A percentile compares a stretch with the other conserved stretches of the same genome.
Conservation (phyloP, 2,113 vertebrate genomes). For the Hystrix cristata region DNA sequence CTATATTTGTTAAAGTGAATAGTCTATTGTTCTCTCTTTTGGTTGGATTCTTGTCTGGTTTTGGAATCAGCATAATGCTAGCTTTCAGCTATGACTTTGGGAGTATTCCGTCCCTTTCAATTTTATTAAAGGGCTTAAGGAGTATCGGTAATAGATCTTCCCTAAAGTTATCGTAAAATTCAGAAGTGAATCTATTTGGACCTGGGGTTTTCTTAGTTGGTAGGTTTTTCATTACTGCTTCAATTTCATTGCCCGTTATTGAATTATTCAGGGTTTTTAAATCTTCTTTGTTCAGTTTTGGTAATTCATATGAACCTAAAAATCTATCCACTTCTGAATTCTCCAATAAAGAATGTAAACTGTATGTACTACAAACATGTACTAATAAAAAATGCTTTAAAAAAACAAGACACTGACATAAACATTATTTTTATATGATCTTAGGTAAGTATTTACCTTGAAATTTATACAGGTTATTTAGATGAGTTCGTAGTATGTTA, state of each 20-base stretch:
- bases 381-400: not conserved
- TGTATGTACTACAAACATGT: not conserved
- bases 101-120: not conserved
- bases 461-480: slow-evolving; percentile 9
- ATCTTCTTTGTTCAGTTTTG: not conserved
- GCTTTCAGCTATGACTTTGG: not conserved
- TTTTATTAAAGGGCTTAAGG: not conserved
- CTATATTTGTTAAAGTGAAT: not conserved
- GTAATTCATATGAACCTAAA: not conserved
- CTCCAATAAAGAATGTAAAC: not conserved
- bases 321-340: not conserved
- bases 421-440: slow-evolving; percentile 29
- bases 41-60: not conserved
- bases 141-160: not conserved
- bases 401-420: not conserved
- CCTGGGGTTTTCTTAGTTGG: not conserved
- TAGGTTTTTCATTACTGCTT: not conserved
- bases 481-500: not conserved
- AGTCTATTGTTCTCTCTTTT: not conserved
- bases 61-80: not conserved
- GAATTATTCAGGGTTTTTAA: not conserved
- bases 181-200: not conserved
- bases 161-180: not conserved
- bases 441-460: not conserved
- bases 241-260: not conserved